Conservation (phyloP, 2,113 vertebrate genomes). For the Irena cyanogastra region DNA sequence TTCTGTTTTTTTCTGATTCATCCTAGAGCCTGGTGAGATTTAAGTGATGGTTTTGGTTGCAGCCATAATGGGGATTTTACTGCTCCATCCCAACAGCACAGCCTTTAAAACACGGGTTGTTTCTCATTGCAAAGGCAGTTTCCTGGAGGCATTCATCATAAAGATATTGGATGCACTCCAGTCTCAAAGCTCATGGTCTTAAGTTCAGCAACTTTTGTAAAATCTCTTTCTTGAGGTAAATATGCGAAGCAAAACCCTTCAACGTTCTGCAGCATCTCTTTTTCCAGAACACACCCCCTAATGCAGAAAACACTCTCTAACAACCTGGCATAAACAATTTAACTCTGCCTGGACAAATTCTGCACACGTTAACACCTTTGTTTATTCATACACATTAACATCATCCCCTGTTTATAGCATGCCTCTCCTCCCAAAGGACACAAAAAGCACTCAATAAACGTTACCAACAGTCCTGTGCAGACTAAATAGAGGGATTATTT, state of each 20-base stretch:
- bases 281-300: neutral
- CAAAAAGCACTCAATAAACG: constrained; percentile 9
- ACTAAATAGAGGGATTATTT: constrained; percentile 53
- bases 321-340: constrained; percentile 14
- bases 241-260: neutral
- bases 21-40: neutral
- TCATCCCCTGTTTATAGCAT: constrained; percentile 15
- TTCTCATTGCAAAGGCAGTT: constrained; percentile 10
- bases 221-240: neutral
- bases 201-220: neutral
- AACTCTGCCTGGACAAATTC: constrained; percentile 14
- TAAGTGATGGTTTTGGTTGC: neutral
- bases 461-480: constrained; percentile 9
- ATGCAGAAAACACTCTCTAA: neutral
- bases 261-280: neutral
- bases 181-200: neutral
- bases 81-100: neutral
- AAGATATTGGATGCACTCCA: constrained; percentile 5
- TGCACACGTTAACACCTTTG: constrained; percentile 41
- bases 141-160: constrained; percentile 35
- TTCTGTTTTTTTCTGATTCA: neutral
- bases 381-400: constrained; percentile 46
- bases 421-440: constrained; percentile 7
- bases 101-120: neutral
- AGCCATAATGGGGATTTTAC: neutral